A percentile compares a stretch with the other conserved stretches of the same genome.
These are phyloP conservation scores for Hyposoter didymator DNA, from an alignment of 2,888 invertebrate species.

Conservation along the genomic window DNA sequence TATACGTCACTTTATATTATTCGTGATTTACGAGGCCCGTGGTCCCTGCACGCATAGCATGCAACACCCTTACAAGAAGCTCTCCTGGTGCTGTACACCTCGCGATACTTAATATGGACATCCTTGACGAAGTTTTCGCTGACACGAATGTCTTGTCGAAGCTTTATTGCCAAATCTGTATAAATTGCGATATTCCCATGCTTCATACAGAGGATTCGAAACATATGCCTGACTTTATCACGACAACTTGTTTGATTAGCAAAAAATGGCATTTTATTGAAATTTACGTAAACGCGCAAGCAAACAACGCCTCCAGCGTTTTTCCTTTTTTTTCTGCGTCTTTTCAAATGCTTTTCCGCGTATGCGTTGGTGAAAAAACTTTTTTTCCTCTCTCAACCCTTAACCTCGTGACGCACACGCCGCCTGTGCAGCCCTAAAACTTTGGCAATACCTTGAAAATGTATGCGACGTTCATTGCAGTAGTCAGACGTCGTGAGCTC, in stretches of 20 bases:
- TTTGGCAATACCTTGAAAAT: not conserved
- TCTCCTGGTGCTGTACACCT: slow-evolving; percentile 30
- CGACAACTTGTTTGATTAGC: not conserved
- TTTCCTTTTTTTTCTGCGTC: not conserved
- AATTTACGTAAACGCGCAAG: not conserved
- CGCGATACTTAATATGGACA: slow-evolving; percentile 62
- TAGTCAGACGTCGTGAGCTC: not conserved
- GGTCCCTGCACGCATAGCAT: slow-evolving; percentile 72
- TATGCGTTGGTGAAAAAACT: not conserved
- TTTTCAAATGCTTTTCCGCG: not conserved
- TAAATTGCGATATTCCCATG: not conserved
- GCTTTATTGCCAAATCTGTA: not conserved
- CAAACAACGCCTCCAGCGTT: not conserved
- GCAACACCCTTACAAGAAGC: slow-evolving; percentile 50
- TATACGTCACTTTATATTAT: slow-evolving; percentile 68
- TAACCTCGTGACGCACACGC: not conserved
- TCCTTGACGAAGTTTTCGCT: slow-evolving; percentile 59
- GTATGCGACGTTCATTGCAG: not conserved
- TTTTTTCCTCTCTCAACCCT: not conserved
- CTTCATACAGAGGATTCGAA: not conserved
- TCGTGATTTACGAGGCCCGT: slow-evolving; percentile 72
- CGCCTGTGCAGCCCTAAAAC: not conserved
- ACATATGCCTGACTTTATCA: not conserved
- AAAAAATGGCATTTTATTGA: not conserved
- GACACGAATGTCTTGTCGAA: slow-evolving; percentile 50